Conservation (phyloP, 2,888 invertebrate species). For the Petrolisthes manimaculis region DNA sequence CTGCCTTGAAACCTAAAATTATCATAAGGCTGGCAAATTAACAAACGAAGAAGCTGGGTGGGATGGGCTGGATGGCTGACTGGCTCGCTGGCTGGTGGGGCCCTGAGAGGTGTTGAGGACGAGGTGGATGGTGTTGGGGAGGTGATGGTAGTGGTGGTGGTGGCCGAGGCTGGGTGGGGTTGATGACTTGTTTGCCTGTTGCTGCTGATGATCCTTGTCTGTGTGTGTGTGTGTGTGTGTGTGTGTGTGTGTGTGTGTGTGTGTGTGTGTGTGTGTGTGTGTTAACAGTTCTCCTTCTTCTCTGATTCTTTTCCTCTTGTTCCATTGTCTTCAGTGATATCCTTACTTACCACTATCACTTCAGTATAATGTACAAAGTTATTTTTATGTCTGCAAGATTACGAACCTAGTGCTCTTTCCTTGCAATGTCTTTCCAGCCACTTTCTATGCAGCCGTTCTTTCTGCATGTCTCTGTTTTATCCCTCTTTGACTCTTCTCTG, state of each 20-base stretch:
- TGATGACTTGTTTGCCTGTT: conserved; percentile 36
- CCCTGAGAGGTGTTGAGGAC: neutral
- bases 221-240: conserved; percentile 2
- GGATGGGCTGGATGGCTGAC: conserved; percentile 25
- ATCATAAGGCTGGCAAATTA: conserved; percentile 56
- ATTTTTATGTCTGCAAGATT: no score
- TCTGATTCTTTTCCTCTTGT: neutral
- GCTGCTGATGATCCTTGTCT: neutral
- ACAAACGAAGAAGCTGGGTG: conserved; percentile 47
- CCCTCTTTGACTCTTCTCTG: no score
- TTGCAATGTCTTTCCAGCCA: no score
- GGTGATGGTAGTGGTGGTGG: conserved; percentile 3
- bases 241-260: neutral
- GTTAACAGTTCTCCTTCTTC: neutral
- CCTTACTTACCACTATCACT: no score
- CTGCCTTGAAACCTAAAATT: conserved; percentile 30
- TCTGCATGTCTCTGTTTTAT: no score
- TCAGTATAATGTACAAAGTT: no score
- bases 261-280: neutral
- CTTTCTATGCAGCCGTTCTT: no score
- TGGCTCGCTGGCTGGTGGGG: neutral
- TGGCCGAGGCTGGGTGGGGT: conserved; percentile 19
- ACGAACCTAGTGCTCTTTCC: no score
- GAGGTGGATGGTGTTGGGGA: conserved; percentile 5
- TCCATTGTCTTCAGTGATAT: neutral